phyloP scores from a whole-genome alignment of 2,888 invertebrate species.

The Neocrepidodera transversa region DNA sequence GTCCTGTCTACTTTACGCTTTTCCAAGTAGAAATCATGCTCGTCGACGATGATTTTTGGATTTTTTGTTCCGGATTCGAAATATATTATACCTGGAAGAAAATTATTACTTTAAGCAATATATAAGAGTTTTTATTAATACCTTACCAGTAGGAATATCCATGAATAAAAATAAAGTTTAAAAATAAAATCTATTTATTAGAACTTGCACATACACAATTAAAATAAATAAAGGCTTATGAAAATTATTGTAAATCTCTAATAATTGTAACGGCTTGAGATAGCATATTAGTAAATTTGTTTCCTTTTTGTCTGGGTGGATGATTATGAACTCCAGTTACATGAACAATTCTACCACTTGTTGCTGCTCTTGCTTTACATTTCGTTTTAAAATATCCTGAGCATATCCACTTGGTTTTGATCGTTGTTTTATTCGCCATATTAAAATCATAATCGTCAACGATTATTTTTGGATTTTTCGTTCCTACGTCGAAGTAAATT shows the following conservation, averaged over 20 bases:
- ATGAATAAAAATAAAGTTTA: too few relatives aligned
- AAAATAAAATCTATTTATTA: too few relatives aligned
- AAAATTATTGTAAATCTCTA: too few relatives aligned
- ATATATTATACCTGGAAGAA: constrained; percentile 40
- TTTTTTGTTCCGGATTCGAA: constrained; percentile 44
- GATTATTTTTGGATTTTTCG: constrained; percentile 48
- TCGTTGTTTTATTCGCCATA: constrained; percentile 45
- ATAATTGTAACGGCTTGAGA: constrained; percentile 47
- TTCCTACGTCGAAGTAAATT: constrained; percentile 47
- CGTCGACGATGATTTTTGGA: constrained; percentile 47
- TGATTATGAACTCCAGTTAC: constrained; percentile 47
- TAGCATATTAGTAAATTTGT: constrained; percentile 44
- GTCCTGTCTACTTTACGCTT: constrained; percentile 39
- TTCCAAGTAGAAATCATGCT: constrained; percentile 42
- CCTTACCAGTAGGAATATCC: too few relatives aligned
- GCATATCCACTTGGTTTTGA: constrained; percentile 49
- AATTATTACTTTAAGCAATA: not conserved
- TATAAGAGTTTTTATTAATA: not conserved
- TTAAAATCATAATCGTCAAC: constrained; percentile 48
- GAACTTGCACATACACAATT: too few relatives aligned
- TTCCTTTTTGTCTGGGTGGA: constrained; percentile 37
- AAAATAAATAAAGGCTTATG: too few relatives aligned
- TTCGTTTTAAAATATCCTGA: constrained; percentile 47
- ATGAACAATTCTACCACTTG: constrained; percentile 46
- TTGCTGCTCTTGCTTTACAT: constrained; percentile 47